phyloP scores from a whole-genome alignment of 2,113 vertebrate genomes.

The Anolis carolinensis region DNA sequence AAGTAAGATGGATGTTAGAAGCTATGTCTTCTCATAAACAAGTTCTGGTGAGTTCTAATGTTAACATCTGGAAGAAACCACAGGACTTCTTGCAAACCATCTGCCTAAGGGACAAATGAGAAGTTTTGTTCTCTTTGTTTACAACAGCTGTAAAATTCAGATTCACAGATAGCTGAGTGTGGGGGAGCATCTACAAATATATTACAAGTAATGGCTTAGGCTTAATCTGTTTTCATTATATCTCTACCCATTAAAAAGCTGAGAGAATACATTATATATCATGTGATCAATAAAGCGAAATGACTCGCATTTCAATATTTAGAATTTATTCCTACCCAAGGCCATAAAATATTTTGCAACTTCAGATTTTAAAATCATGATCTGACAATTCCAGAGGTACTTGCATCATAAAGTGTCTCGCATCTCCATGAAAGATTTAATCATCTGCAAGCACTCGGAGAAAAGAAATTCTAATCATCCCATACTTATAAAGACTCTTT shows the following conservation, averaged over 20 bases:
- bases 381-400: constrained; percentile 62
- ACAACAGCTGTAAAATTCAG: constrained; percentile 41
- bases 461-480: not conserved
- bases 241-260: constrained; percentile 59
- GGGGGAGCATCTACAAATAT: constrained; percentile 42
- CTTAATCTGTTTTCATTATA: constrained; percentile 68
- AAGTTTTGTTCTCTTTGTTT: constrained; percentile 48
- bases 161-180: constrained; percentile 52
- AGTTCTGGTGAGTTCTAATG: not conserved
- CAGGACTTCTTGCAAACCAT: constrained; percentile 30
- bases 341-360: constrained; percentile 62
- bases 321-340: constrained; percentile 59
- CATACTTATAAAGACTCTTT: not conserved
- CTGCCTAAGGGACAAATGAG: constrained; percentile 34
- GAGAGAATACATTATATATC: constrained; percentile 53
- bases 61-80: constrained; percentile 1
- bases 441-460: constrained; percentile 43
- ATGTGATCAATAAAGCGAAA: constrained; percentile 60
- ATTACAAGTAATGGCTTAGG: constrained; percentile 56
- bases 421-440: constrained; percentile 61
- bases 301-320: constrained; percentile 61
- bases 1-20: not conserved
- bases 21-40: not conserved
- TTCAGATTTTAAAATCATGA: constrained; percentile 65
- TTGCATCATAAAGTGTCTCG: constrained; percentile 45